Conservation (phyloP, 2,113 vertebrate genomes). For the Periophthalmus modestus region DNA sequence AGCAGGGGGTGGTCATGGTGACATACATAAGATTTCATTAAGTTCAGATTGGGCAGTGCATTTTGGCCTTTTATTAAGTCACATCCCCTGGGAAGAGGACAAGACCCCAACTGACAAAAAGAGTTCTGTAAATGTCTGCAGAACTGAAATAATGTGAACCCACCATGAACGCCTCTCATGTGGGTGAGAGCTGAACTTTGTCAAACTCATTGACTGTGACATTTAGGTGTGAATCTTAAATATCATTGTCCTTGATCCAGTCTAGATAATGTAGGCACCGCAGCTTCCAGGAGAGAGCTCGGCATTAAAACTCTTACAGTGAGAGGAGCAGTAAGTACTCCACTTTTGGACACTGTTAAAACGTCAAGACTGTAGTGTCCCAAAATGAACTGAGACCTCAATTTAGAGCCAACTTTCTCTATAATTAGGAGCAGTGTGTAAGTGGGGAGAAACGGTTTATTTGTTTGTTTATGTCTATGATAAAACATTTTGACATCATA, state of each 20-base stretch:
- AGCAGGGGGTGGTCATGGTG: constrained; percentile 42
- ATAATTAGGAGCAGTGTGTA: background rate
- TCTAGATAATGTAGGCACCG: constrained; percentile 22
- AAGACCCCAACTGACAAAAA: constrained; percentile 61
- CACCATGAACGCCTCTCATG: constrained; percentile 44
- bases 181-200: constrained; percentile 68
- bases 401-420: background rate
- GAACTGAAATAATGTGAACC: constrained; percentile 62
- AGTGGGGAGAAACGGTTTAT: background rate
- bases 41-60: constrained; percentile 42
- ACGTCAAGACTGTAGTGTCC: background rate
- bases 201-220: constrained; percentile 70
- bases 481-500: background rate
- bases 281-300: constrained; percentile 18
- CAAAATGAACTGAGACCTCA: background rate
- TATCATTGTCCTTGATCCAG: constrained; percentile 50
- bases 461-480: background rate
- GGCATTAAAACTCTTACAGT: background rate
- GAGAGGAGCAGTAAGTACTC: background rate
- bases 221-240: constrained; percentile 68
- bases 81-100: constrained; percentile 57
- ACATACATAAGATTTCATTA: constrained; percentile 64
- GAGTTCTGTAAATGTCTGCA: constrained; percentile 68
- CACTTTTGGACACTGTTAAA: background rate
- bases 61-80: constrained; percentile 62